phyloP scores from a whole-genome alignment of 2,113 vertebrate genomes.

The Erythrocercus mccallii region DNA sequence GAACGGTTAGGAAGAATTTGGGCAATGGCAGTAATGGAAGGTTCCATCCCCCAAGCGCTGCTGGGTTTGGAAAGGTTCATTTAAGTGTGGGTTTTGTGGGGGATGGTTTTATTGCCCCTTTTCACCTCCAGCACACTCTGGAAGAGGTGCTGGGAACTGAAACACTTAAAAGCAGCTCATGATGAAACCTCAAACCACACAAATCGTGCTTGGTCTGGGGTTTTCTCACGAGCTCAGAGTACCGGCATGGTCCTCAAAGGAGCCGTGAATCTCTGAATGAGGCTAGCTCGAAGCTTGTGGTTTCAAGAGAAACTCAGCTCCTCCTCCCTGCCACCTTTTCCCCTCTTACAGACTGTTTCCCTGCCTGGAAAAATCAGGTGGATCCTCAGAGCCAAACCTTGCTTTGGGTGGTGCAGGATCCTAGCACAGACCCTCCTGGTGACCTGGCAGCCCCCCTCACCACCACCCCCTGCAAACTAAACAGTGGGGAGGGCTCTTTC shows the following conservation, averaged over 20 bases:
- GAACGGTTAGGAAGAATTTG: background rate
- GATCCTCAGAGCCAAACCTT: background rate
- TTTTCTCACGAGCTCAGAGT: background rate
- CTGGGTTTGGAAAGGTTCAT: constrained; percentile 37
- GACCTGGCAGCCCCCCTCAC: rapidly evolving
- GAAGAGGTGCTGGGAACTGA: constrained; percentile 27
- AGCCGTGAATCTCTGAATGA: background rate
- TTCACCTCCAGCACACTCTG: constrained; percentile 37
- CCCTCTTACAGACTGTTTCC: background rate
- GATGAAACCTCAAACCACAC: constrained; percentile 61
- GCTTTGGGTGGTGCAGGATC: rapidly evolving
- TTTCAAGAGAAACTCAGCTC: background rate
- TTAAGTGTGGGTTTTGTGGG: constrained; percentile 50
- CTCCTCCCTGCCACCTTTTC: background rate
- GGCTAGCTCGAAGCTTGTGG: background rate
- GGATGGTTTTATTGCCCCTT: constrained; percentile 34
- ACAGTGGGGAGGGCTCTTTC: background rate
- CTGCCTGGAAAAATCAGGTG: background rate
- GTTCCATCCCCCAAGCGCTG: background rate
- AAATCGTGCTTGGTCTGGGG: constrained; percentile 1
- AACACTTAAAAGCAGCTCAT: constrained; percentile 34
- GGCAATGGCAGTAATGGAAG: background rate
- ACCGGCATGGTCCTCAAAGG: background rate
- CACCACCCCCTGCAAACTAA: background rate
- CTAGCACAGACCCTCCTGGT: background rate